Evolutionary conservation across 1,140 invertebrate genomes (phyloP).

Genomic region (Sycophaga agraensis): DNA sequence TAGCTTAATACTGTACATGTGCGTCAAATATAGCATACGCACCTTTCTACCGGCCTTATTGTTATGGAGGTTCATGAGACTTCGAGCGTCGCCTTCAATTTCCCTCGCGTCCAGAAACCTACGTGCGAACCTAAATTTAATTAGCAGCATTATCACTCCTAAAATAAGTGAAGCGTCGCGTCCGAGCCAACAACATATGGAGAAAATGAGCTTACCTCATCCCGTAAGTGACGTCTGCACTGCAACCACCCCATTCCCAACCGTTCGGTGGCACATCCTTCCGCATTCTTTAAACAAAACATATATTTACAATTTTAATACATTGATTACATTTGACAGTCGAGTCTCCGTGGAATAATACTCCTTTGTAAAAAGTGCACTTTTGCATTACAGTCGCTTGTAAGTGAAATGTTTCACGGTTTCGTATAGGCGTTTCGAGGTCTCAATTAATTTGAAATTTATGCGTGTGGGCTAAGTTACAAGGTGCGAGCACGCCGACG

Average conservation of each 20-base stretch:
- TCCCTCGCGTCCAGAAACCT: constrained; percentile 84
- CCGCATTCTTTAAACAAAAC: constrained; percentile 19
- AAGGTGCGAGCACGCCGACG: too few relatives aligned
- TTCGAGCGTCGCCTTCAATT: constrained; percentile 79
- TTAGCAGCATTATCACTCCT: constrained; percentile 29
- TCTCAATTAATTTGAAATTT: too few relatives aligned
- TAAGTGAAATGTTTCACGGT: too few relatives aligned
- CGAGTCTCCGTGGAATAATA: too few relatives aligned
- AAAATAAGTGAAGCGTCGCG: background rate
- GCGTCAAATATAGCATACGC: too few relatives aligned
- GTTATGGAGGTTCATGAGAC: constrained; percentile 96
- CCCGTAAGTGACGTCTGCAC: constrained; percentile 76
- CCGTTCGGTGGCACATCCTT: constrained; percentile 47
- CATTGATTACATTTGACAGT: background rate
- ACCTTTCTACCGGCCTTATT: constrained; percentile 93
- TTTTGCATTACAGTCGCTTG: background rate
- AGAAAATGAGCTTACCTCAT: constrained; percentile 58
- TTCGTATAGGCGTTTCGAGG: too few relatives aligned
- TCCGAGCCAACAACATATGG: background rate
- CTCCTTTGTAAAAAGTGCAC: background rate
- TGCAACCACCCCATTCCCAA: constrained; percentile 89
- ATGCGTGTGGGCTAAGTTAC: too few relatives aligned
- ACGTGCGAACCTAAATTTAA: constrained; percentile 65
- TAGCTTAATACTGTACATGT: too few relatives aligned
- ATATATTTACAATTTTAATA: background rate